phyloP scores from a whole-genome alignment of 2,797 vertebrate genomes.

The Centroberyx gerrardi region DNA sequence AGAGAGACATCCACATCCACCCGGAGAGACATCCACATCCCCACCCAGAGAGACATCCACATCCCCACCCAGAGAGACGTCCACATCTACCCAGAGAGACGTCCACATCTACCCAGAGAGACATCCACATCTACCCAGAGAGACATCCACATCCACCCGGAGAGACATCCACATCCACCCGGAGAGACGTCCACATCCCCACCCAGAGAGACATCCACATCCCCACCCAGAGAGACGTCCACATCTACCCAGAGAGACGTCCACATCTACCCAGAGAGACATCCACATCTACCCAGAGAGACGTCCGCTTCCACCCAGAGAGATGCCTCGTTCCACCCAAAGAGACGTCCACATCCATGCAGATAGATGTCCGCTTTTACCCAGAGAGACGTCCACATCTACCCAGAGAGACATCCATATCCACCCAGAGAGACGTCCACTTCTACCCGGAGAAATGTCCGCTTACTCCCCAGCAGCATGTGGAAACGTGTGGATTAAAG shows the following conservation, averaged over 20 bases:
- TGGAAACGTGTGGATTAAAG: not conserved
- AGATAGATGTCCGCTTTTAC: not conserved
- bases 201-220: too few species aligned
- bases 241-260: too few species aligned
- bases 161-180: slow-evolving; percentile 4
- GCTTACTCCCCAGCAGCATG: slow-evolving; percentile 2
- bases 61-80: slow-evolving; percentile 6
- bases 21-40: not conserved
- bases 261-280: too few species aligned
- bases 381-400: not conserved
- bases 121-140: not conserved
- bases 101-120: not conserved
- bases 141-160: not conserved
- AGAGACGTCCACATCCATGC: not conserved
- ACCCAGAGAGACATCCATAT: slow-evolving; percentile 10
- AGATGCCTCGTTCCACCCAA: not conserved
- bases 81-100: not conserved
- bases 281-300: not conserved
- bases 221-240: too few species aligned
- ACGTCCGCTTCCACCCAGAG: not conserved
- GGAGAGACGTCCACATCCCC: not conserved
- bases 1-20: not conserved
- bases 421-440: not conserved
- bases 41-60: not conserved
- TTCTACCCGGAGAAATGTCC: slow-evolving; percentile 1